These are phyloP conservation scores for Ischnura elegans DNA, from an alignment of 2,888 invertebrate genomes.

Conservation along the genomic window DNA sequence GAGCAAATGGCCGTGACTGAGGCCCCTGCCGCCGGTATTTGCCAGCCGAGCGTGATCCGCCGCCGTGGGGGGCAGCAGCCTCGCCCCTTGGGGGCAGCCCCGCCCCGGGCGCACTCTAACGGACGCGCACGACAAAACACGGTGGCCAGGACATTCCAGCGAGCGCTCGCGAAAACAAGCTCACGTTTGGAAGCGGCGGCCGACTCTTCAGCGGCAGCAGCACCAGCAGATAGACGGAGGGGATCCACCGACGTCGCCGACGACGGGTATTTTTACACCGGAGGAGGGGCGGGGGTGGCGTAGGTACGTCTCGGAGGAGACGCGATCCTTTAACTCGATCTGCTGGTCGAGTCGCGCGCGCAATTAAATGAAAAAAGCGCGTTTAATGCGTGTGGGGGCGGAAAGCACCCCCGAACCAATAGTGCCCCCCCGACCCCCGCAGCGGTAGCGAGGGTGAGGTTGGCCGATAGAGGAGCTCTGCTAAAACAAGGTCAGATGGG, in stretches of 20 bases:
- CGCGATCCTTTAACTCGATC: not conserved
- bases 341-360: not conserved
- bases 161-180: not conserved
- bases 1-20: too few relatives aligned
- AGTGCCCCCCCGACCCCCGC: not conserved
- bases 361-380: not conserved
- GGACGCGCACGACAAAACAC: too few relatives aligned
- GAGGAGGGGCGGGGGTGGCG: not conserved
- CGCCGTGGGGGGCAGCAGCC: too few relatives aligned
- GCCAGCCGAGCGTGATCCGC: too few relatives aligned
- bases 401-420: too few relatives aligned
- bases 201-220: not conserved
- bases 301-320: not conserved
- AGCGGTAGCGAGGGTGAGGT: not conserved
- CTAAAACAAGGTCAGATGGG: constrained; percentile 52
- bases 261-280: not conserved
- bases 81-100: too few relatives aligned
- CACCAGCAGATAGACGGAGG: not conserved
- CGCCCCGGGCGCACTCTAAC: too few relatives aligned
- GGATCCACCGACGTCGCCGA: not conserved
- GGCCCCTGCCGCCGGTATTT: too few relatives aligned
- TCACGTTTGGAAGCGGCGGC: not conserved
- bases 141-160: too few relatives aligned
- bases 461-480: too few relatives aligned
- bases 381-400: not conserved